Evolutionary conservation across 2,797 vertebrate genomes (phyloP).

Genomic region (Centroberyx gerrardi): DNA sequence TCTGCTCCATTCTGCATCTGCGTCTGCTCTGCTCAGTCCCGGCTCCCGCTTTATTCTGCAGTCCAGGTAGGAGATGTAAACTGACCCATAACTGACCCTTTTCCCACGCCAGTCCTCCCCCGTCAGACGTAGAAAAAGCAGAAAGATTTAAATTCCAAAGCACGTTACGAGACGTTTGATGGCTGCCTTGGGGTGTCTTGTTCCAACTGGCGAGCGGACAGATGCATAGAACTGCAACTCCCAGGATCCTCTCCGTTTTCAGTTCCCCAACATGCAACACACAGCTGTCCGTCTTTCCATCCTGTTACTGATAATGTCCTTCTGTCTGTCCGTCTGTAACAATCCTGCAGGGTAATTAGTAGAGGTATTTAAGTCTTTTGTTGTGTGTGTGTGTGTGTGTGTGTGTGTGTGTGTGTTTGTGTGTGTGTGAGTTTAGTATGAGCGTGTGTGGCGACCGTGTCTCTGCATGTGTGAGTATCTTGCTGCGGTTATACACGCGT

Average conservation of each 20-base stretch:
- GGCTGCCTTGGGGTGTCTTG: slow-evolving; percentile 55
- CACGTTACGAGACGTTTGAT: slow-evolving; percentile 56
- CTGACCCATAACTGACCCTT: slow-evolving; percentile 59
- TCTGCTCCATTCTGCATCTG: slow-evolving; percentile 59
- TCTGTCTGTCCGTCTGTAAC: slow-evolving; percentile 73
- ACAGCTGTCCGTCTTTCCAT: slow-evolving; percentile 77
- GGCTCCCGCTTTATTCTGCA: slow-evolving; percentile 29
- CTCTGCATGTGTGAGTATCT: slow-evolving; percentile 84
- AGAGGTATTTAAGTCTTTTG: slow-evolving; percentile 84
- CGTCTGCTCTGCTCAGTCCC: slow-evolving; percentile 49
- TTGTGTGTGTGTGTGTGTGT: slow-evolving; percentile 33
- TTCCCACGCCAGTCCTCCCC: slow-evolving; percentile 32
- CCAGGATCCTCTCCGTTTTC: slow-evolving; percentile 62
- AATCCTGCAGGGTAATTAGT: slow-evolving; percentile 85
- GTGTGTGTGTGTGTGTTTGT: not conserved
- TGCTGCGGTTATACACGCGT: slow-evolving; percentile 93
- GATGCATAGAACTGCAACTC: slow-evolving; percentile 80
- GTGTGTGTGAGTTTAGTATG: not conserved
- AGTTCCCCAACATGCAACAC: slow-evolving; percentile 78
- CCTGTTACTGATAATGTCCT: slow-evolving; percentile 77
- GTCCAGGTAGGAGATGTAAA: slow-evolving; percentile 62
- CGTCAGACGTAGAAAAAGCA: slow-evolving; percentile 72
- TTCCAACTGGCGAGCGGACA: slow-evolving; percentile 58
- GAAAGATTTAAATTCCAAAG: slow-evolving; percentile 70
- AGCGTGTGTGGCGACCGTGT: slow-evolving; percentile 54